phyloP scores from a whole-genome alignment of 2,113 vertebrate genomes.

The Hirundichthys speculiger region DNA sequence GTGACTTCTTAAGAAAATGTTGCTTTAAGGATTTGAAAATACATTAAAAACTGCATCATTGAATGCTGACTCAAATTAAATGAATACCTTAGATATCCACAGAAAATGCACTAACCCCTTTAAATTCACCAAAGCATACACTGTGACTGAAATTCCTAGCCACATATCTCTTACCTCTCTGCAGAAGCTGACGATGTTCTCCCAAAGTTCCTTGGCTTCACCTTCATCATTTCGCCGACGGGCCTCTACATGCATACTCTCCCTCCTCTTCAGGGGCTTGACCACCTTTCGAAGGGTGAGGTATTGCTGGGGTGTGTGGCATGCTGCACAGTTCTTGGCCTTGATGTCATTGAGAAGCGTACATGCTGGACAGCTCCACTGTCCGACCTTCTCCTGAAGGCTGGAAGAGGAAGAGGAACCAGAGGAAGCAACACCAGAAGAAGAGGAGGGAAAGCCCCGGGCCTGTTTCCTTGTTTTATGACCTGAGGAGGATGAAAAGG shows the following conservation, averaged over 20 bases:
- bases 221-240: conserved; percentile 93
- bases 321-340: conserved; percentile 91
- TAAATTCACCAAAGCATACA: background rate
- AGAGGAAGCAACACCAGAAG: conserved; percentile 52
- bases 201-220: conserved; percentile 96
- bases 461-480: conserved; percentile 80
- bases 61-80: background rate
- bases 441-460: conserved; percentile 71
- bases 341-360: conserved; percentile 90
- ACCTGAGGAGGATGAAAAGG: conserved; percentile 49
- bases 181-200: conserved; percentile 96
- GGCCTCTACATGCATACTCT: conserved; percentile 95
- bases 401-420: conserved; percentile 41
- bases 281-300: conserved; percentile 84
- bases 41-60: background rate
- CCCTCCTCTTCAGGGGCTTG: conserved; percentile 87
- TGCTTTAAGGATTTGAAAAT: too few species aligned
- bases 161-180: conserved; percentile 86
- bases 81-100: background rate
- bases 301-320: conserved; percentile 93
- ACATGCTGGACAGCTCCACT: conserved; percentile 95
- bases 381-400: conserved; percentile 73
- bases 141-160: background rate
- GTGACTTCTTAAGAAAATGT: too few species aligned
- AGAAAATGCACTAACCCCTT: background rate